phyloP scores from a whole-genome alignment of 2,113 vertebrate species.

The Poecilia latipinna region DNA sequence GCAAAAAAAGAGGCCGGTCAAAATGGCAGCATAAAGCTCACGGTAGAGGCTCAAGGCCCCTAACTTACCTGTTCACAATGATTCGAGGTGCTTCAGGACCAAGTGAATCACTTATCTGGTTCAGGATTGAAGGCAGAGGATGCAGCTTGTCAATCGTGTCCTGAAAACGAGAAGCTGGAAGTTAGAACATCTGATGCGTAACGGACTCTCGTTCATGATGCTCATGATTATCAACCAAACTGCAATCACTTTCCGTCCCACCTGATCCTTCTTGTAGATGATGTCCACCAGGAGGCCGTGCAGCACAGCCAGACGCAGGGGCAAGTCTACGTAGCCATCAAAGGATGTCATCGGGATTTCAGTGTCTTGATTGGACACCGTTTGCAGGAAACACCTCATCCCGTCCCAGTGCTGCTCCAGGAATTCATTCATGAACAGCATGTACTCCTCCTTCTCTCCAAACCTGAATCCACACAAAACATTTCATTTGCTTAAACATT shows the following conservation, averaged over 20 bases:
- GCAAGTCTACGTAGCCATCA: slow-evolving; percentile 88
- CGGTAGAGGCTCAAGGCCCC: background rate
- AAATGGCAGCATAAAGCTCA: background rate
- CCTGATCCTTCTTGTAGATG: slow-evolving; percentile 86
- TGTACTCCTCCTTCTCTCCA: slow-evolving; percentile 96
- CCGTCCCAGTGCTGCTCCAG: slow-evolving; percentile 85
- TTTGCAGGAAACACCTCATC: slow-evolving; percentile 86
- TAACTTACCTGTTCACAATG: slow-evolving; percentile 61
- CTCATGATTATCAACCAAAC: background rate
- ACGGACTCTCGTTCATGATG: background rate
- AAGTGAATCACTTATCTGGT: slow-evolving; percentile 83
- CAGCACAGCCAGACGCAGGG: slow-evolving; percentile 89
- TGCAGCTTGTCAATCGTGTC: slow-evolving; percentile 84
- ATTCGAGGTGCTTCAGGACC: slow-evolving; percentile 70
- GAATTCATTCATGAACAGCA: slow-evolving; percentile 96
- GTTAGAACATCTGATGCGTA: slow-evolving; percentile 3
- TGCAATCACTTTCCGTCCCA: slow-evolving; percentile 45
- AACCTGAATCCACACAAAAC: slow-evolving; percentile 79
- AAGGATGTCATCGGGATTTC: slow-evolving; percentile 80
- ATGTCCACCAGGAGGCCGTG: slow-evolving; percentile 91
- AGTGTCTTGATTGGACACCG: slow-evolving; percentile 82
- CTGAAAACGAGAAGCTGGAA: slow-evolving; percentile 68
- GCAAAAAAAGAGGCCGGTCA: slow-evolving; percentile 11
- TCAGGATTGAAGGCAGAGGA: slow-evolving; percentile 90
- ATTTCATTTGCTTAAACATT: background rate